Base-by-base conservation (phyloP, 2,797 vertebrate genomes). In the Dendrocincla fuliginosa region DNA sequence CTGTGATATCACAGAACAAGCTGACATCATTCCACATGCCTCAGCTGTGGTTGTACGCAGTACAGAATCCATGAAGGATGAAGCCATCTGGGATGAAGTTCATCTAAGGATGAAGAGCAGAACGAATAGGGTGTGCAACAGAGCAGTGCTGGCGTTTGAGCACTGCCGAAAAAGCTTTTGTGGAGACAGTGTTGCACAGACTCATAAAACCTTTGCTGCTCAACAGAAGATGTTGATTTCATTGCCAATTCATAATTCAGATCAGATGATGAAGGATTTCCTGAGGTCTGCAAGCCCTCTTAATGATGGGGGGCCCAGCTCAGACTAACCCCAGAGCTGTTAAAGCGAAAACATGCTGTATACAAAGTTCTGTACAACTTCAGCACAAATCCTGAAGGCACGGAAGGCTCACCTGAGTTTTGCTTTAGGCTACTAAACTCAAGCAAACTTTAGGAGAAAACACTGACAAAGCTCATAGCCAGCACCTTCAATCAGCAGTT, bases 211-310 rank as follows among this genome's bases (percentile, higher is more conserved):
- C 83, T 87, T 63, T 61, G 77, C 55, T 63, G 79, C 63, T 87
- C 56, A 89, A 64, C 60, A 85, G 83, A 89, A 82, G 69, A 94
- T 41, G 56, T 47, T 46, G 39, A 50, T 87, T 95, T 91, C 44
- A 32, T n/a, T 90, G 85, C 90, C 92, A 94, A 74, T 80, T 60
- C 52, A 27, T 96, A 95, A 96, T 84, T 91, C 84, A 69, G 49
- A 89, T 88, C 87, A 89, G 77, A 93, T 0, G 3, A 83, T 32
- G 77, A 88, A 94, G 59, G 73, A 88, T 92, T 93, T 94, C 86
- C 91, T 90, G 86, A 94, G 63, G 83, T 95, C 93, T 1, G 0
- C 44, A 80, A 93, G 87, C 56, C 68, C 56, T 60, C 64, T 56
- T 91, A 90, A 70, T 0, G 11, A 88, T 37, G 65, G 22, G 37